phyloP scores from a whole-genome alignment of 2,113 vertebrate genomes.

The Columbina picui region DNA sequence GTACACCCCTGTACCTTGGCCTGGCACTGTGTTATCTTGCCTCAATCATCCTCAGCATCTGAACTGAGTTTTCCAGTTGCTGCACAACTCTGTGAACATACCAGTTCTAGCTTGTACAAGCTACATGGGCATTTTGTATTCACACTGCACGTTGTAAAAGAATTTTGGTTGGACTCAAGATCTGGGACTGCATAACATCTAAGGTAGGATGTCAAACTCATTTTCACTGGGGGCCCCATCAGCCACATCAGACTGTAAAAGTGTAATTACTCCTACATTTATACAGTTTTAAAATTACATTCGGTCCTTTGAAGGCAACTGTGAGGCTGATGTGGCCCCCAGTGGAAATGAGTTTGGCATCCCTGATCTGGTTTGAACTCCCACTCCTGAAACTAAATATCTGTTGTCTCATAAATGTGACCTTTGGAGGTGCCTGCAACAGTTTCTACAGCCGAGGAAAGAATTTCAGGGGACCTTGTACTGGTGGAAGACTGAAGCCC shows the following conservation, averaged over 20 bases:
- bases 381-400: background rate
- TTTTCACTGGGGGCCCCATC: no score
- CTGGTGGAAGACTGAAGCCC: background rate
- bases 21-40: fast-evolving
- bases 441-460: background rate
- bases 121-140: background rate
- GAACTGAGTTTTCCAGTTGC: background rate
- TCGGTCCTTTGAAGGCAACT: no score
- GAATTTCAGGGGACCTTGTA: background rate
- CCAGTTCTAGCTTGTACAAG: background rate
- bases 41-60: background rate
- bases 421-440: background rate
- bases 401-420: background rate
- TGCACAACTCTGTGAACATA: no score
- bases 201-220: background rate
- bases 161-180: background rate
- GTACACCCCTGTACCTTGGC: background rate
- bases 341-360: no score
- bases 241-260: no score
- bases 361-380: background rate
- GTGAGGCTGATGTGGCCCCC: no score
- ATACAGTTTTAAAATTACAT: no score
- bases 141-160: fast-evolving
- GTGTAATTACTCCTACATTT: no score
- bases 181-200: background rate